Evolutionary conservation across 2,888 invertebrate species (phyloP).

Genomic region (Amblyjoppa proteus): DNA sequence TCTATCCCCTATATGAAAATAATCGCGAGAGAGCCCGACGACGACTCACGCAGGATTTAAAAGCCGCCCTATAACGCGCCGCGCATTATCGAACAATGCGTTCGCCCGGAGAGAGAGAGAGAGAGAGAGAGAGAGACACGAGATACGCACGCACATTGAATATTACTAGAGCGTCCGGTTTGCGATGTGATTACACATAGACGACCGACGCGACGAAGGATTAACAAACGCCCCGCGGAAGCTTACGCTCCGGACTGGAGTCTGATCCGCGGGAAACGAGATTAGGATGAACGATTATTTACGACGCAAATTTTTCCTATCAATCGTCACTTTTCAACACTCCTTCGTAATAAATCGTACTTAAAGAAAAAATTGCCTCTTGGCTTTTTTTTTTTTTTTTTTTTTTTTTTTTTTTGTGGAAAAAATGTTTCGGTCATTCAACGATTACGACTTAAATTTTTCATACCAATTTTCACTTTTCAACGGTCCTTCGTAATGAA

Average conservation of each 20-base stretch:
- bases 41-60: conserved; percentile 66
- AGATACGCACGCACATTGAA: conserved; percentile 53
- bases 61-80: conserved; percentile 67
- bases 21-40: conserved; percentile 66
- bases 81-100: conserved; percentile 81
- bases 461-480: not conserved
- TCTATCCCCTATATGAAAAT: conserved; percentile 73
- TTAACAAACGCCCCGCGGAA: conserved; percentile 18
- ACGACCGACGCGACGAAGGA: conserved; percentile 21
- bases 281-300: conserved; percentile 18
- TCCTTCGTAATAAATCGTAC: not conserved
- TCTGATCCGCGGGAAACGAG: conserved; percentile 13
- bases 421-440: too few relatives aligned
- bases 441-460: not conserved
- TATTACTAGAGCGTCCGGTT: conserved; percentile 60
- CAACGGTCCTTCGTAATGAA: not conserved
- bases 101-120: conserved; percentile 64
- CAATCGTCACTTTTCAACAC: not conserved
- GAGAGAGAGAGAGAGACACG: conserved; percentile 50
- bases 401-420: too few relatives aligned
- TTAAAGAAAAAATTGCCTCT: not conserved
- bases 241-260: not conserved
- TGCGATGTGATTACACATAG: conserved; percentile 51
- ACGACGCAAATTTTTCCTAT: not conserved
- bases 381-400: too few relatives aligned